phyloP scores from a whole-genome alignment of 2,888 invertebrate genomes.

The Aspidiotus rigidus region DNA sequence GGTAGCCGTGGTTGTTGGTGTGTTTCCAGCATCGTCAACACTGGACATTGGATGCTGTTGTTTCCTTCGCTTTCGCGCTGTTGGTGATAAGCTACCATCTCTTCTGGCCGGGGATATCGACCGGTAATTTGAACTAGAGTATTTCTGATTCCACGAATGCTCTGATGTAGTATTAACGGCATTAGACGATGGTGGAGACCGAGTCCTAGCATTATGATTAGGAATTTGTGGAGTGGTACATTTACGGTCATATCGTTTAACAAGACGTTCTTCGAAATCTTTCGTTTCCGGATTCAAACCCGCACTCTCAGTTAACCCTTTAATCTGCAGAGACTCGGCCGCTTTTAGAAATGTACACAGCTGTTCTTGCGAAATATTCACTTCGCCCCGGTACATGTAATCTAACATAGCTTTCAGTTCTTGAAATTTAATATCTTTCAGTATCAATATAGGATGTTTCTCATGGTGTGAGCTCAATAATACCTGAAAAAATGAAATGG shows the following conservation, averaged over 20 bases:
- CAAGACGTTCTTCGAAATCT: constrained; percentile 36
- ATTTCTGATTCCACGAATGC: constrained; percentile 35
- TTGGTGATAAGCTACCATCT: constrained; percentile 37
- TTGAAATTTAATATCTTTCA: constrained; percentile 83
- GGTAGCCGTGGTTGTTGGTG: constrained; percentile 9
- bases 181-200: constrained; percentile 34
- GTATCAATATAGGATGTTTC: constrained; percentile 83
- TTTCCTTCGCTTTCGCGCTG: constrained; percentile 36
- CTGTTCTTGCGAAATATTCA: constrained; percentile 87
- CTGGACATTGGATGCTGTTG: constrained; percentile 30
- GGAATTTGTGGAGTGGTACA: constrained; percentile 24
- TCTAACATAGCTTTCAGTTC: constrained; percentile 87
- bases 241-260: constrained; percentile 35
- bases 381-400: constrained; percentile 89
- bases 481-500: constrained; percentile 52
- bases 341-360: constrained; percentile 77
- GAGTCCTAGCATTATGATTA: constrained; percentile 25
- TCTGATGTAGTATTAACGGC: constrained; percentile 31
- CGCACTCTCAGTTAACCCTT: constrained; percentile 65
- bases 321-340: constrained; percentile 83
- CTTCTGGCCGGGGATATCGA: constrained; percentile 30
- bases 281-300: constrained; percentile 35
- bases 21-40: constrained; percentile 15
- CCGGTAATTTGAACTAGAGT: constrained; percentile 21
- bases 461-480: constrained; percentile 79